Percentiles rank a stretch among this genome's conserved stretches.
phyloP scores from a whole-genome alignment of 2,888 invertebrate genomes.

The Poecilus cupreus region DNA sequence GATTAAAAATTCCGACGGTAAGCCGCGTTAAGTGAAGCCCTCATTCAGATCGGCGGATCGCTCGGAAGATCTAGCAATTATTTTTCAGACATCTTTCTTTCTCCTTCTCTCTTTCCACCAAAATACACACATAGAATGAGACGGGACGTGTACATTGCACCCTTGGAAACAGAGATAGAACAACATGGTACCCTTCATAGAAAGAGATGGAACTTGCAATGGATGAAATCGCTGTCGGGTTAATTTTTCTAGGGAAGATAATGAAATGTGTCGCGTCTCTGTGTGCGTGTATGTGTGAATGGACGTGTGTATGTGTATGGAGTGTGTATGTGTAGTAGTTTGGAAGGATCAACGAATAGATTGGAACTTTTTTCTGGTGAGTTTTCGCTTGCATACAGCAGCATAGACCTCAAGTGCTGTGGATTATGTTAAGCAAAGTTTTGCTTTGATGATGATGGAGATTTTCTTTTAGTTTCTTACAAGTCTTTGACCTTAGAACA shows the following conservation, averaged over 20 bases:
- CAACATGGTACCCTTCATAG: neutral
- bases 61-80: slow-evolving; percentile 70
- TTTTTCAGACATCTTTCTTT: slow-evolving; percentile 64
- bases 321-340: neutral
- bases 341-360: slow-evolving; percentile 26
- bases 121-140: no score
- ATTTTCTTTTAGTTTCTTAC: slow-evolving; percentile 6
- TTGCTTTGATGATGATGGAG: neutral
- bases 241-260: slow-evolving; percentile 16
- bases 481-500: neutral
- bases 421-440: neutral
- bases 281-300: neutral
- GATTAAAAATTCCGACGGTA: slow-evolving; percentile 73
- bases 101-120: neutral
- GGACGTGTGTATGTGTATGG: neutral
- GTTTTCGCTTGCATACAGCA: neutral
- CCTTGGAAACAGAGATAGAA: no score
- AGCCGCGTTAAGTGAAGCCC: slow-evolving; percentile 69
- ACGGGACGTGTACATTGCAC: no score
- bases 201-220: neutral
- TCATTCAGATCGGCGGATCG: neutral
- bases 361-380: slow-evolving; percentile 22
- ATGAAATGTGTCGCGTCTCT: neutral
- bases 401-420: slow-evolving; percentile 6
- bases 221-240: neutral